Evolutionary conservation across 2,888 invertebrate genomes (phyloP).

Genomic region (Volucella bombylans): DNA sequence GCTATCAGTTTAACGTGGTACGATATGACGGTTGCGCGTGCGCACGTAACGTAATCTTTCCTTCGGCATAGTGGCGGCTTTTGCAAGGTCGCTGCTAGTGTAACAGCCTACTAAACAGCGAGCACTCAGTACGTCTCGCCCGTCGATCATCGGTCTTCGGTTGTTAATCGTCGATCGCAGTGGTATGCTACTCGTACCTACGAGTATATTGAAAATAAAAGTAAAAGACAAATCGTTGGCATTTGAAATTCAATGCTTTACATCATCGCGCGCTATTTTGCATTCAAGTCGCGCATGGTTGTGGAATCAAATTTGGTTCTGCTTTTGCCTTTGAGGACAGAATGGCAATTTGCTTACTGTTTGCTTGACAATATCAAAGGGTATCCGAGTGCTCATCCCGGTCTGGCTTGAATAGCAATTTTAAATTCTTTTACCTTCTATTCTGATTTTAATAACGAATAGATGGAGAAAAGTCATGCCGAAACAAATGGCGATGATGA

Average conservation of each 20-base stretch:
- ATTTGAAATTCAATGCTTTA: conserved; percentile 58
- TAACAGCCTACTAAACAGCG: background rate
- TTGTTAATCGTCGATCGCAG: background rate
- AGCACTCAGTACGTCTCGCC: conserved; percentile 4
- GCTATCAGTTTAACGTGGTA: background rate
- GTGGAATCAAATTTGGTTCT: conserved; percentile 60
- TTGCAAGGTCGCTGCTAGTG: conserved; percentile 57
- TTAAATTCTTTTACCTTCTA: conserved; percentile 22
- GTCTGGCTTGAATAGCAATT: conserved; percentile 52
- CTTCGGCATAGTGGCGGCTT: conserved; percentile 21
- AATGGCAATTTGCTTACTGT: conserved; percentile 49
- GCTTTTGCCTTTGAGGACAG: conserved; percentile 36
- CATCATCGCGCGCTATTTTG: conserved; percentile 40
- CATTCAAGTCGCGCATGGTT: conserved; percentile 47
- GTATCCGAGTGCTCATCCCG: conserved; percentile 15
- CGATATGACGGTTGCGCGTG: conserved; percentile 18
- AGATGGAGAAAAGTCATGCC: background rate
- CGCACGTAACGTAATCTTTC: conserved; percentile 32
- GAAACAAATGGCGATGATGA: conserved; percentile 18
- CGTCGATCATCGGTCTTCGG: no score
- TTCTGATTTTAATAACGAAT: conserved; percentile 34
- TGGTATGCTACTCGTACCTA: background rate
- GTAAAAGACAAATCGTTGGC: conserved; percentile 29
- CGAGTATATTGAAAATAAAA: conserved; percentile 47
- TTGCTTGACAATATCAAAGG: conserved; percentile 29